These are phyloP conservation scores for Trididemnum nubilum DNA, from an alignment of 23 tunicate species.

Conservation along the genomic window DNA sequence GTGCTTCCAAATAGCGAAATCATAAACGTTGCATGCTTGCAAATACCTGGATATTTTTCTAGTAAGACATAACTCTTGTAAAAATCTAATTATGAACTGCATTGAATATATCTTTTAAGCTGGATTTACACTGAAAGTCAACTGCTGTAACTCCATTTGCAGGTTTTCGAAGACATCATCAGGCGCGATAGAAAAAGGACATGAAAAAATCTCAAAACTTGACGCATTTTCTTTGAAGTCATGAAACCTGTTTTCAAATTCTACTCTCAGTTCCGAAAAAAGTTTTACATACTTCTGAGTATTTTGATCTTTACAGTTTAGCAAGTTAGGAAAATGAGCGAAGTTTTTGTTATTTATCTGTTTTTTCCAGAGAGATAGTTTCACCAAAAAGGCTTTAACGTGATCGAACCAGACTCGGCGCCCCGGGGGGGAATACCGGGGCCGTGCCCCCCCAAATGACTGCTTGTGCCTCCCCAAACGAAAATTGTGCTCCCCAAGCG, in stretches of 20 bases:
- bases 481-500: too few relatives aligned
- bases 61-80: too few relatives aligned
- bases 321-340: slow-evolving; percentile 54
- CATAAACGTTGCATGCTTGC: too few relatives aligned
- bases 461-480: too few relatives aligned
- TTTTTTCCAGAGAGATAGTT: slow-evolving; percentile 47
- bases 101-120: too few relatives aligned
- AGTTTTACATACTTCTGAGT: background rate
- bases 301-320: slow-evolving; percentile 18
- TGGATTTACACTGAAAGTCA: too few relatives aligned
- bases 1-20: too few relatives aligned
- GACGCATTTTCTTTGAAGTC: background rate
- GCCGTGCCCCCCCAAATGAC: too few relatives aligned
- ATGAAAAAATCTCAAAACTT: slow-evolving; percentile 22
- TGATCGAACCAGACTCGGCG: slow-evolving; percentile 41
- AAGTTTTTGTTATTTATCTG: slow-evolving; percentile 49
- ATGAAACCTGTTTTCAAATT: slow-evolving; percentile 15
- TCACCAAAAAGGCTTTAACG: slow-evolving; percentile 42
- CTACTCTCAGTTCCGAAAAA: background rate
- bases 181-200: background rate
- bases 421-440: too few relatives aligned
- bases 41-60: too few relatives aligned
- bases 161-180: slow-evolving; percentile 7
- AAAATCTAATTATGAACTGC: too few relatives aligned
- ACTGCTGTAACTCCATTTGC: slow-evolving; percentile 32